These are phyloP conservation scores for Mesitornis unicolor DNA, from an alignment of 2,113 vertebrate genomes.

Conservation along the genomic window DNA sequence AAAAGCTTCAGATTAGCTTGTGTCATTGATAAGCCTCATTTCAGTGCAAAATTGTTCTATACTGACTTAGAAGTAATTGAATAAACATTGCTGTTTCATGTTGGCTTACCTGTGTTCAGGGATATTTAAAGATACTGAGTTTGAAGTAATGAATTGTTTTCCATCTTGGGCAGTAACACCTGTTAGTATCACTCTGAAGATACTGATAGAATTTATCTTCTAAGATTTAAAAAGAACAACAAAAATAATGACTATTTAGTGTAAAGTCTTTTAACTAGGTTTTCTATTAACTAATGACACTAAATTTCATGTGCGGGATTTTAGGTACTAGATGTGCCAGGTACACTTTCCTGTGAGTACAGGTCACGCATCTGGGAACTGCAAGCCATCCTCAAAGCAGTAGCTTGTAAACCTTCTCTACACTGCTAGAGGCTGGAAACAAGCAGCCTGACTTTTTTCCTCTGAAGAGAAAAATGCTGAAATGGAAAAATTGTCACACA, in stretches of 20 bases:
- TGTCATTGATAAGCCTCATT: background rate
- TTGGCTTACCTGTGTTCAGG: background rate
- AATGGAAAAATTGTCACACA: rapidly evolving
- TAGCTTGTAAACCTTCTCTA: background rate
- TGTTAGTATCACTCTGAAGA: background rate
- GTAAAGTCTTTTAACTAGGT: background rate
- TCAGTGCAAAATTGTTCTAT: background rate
- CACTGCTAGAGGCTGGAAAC: background rate
- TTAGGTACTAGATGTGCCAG: background rate
- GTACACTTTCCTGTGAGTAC: background rate
- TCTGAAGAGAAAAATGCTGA: background rate
- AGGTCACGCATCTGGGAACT: background rate
- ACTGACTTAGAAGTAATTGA: background rate
- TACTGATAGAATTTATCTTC: background rate
- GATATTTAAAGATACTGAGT: background rate
- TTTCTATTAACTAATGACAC: background rate
- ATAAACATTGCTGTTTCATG: background rate
- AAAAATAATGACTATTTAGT: background rate
- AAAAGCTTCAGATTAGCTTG: background rate
- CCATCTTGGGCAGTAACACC: background rate
- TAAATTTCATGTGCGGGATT: background rate
- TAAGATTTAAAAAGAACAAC: background rate
- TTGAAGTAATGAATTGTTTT: background rate
- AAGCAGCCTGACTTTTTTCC: background rate
- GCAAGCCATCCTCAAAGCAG: background rate